Conservation (phyloP, 2,888 invertebrate genomes). For the Euclidia mi region DNA sequence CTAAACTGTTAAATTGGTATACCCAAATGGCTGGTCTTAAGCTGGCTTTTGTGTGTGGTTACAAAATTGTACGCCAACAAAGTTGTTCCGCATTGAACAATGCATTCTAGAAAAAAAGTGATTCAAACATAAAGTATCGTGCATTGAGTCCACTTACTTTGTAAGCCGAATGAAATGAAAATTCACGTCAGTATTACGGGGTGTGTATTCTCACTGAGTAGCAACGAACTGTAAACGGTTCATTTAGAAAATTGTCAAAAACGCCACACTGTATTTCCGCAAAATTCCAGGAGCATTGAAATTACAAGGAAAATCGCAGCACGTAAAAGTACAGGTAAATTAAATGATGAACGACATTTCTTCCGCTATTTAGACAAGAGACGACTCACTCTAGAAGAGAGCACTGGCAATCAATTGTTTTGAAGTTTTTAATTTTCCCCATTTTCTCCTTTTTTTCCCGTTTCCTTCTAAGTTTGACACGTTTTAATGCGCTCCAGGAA, state of each 20-base stretch:
- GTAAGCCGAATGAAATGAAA: no score
- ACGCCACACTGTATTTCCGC: background rate
- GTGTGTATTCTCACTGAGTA: no score
- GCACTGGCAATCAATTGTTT: constrained; percentile 52
- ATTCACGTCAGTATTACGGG: no score
- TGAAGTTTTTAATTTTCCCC: constrained; percentile 54
- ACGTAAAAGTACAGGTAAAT: constrained; percentile 29
- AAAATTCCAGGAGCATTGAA: constrained; percentile 5
- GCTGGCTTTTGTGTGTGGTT: no score
- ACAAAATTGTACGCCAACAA: no score
- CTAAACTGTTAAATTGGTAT: no score
- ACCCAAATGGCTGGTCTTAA: no score
- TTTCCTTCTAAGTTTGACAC: constrained; percentile 52
- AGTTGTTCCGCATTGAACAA: no score
- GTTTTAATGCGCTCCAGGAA: constrained; percentile 48
- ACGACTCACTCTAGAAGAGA: constrained; percentile 31
- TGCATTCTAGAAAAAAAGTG: no score
- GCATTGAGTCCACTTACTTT: no score
- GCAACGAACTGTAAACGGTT: background rate
- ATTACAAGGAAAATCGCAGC: constrained; percentile 10
- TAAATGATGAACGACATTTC: constrained; percentile 34
- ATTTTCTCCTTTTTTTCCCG: constrained; percentile 28
- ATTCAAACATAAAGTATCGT: background rate
- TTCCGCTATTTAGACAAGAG: constrained; percentile 33
- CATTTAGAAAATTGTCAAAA: no score